These are phyloP conservation scores for Cynodonichthys magdalenae DNA, from an alignment of 2,797 vertebrate species.

Conservation along the genomic window DNA sequence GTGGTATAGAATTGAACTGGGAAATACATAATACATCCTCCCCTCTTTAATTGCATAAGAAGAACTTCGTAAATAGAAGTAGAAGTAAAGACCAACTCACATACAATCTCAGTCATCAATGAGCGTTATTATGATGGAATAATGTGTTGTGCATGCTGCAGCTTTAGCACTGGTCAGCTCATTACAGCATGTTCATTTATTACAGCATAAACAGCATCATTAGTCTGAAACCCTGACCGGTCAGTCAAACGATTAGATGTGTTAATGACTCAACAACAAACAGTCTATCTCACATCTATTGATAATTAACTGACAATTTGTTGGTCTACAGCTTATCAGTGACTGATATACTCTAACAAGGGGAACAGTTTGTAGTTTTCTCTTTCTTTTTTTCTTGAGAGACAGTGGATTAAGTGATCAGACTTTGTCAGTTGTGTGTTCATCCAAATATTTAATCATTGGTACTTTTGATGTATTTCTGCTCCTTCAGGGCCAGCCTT, in stretches of 20 bases:
- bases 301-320: constrained; percentile 44
- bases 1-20: too few relatives aligned
- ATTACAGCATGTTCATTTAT: constrained; percentile 32
- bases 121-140: constrained; percentile 19
- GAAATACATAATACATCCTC: too few relatives aligned
- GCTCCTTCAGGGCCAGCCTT: constrained; percentile 1
- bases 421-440: background rate
- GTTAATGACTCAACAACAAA: constrained; percentile 29
- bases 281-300: constrained; percentile 46
- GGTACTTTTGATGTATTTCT: constrained; percentile 2
- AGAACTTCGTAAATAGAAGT: too few relatives aligned
- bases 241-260: constrained; percentile 40
- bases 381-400: background rate
- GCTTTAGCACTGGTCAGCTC: constrained; percentile 13
- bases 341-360: constrained; percentile 3
- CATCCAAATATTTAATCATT: background rate
- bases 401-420: constrained; percentile 8
- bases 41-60: too few relatives aligned
- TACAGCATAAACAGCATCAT: constrained; percentile 44
- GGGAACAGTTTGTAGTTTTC: background rate
- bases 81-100: too few relatives aligned
- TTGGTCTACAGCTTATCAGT: constrained; percentile 30
- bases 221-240: constrained; percentile 26
- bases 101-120: background rate
- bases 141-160: constrained; percentile 7